phyloP scores from a whole-genome alignment of 2,888 invertebrate genomes.

The Diabrotica balteata region DNA sequence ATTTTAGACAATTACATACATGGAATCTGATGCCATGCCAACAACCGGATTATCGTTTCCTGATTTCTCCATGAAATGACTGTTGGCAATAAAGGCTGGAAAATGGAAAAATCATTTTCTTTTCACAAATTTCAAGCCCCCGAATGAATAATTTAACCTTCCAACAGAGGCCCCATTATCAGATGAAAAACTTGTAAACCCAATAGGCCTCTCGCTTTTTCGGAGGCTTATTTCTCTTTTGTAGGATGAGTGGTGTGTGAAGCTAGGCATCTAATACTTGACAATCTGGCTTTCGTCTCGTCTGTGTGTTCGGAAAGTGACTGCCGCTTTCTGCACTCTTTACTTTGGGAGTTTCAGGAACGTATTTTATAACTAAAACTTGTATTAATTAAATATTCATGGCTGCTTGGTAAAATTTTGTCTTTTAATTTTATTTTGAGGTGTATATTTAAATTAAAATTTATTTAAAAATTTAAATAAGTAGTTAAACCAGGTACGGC shows the following conservation, averaged over 20 bases:
- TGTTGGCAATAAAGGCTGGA: constrained; percentile 9
- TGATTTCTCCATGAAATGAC: not conserved
- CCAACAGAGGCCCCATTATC: constrained; percentile 21
- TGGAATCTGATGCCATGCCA: not conserved
- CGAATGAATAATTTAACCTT: constrained; percentile 28
- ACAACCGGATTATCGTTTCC: not conserved
- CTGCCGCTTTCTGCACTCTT: constrained; percentile 4
- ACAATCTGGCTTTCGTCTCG: constrained; percentile 32
- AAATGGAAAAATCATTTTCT: constrained; percentile 18
- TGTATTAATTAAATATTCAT: too few species aligned
- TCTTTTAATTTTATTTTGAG: too few species aligned
- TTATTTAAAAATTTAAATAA: too few species aligned
- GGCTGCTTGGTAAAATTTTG: too few species aligned
- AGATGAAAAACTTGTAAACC: constrained; percentile 30
- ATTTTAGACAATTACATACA: too few species aligned
- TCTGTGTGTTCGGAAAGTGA: constrained; percentile 16
- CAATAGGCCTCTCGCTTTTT: constrained; percentile 24
- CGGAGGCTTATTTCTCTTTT: constrained; percentile 26
- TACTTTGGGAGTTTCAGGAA: constrained; percentile 2
- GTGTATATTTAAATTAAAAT: too few species aligned
- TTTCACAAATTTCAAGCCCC: constrained; percentile 20
- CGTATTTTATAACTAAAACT: not conserved
- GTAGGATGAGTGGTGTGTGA: constrained; percentile 33
- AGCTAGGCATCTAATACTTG: constrained; percentile 30
- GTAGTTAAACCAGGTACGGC: too few species aligned